phyloP scores from a whole-genome alignment of 2,797 vertebrate species.

The Karalla daura region DNA sequence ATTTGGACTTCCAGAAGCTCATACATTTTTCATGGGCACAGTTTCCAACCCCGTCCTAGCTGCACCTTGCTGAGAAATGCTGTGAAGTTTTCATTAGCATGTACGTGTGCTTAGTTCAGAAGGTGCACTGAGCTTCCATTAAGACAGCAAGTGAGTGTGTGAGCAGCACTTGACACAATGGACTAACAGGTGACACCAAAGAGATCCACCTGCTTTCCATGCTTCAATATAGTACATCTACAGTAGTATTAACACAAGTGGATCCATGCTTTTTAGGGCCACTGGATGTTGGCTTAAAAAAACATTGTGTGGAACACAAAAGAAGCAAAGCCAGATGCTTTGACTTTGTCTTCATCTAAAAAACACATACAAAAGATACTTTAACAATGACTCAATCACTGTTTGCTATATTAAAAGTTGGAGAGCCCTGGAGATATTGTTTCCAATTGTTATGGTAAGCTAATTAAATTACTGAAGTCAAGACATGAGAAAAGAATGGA shows the following conservation, averaged over 20 bases:
- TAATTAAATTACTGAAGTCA: background rate
- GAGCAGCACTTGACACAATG: too few species aligned
- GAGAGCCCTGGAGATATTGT: background rate
- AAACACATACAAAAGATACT: background rate
- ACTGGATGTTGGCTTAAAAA: too few species aligned
- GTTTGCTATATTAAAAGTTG: too few species aligned
- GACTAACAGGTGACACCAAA: too few species aligned
- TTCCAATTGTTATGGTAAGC: background rate
- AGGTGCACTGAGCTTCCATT: conserved; percentile 13
- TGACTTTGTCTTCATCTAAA: too few species aligned
- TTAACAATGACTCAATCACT: too few species aligned
- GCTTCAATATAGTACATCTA: background rate
- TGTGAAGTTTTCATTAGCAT: conserved; percentile 28
- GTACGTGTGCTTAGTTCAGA: conserved; percentile 20
- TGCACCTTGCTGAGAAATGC: conserved; percentile 4
- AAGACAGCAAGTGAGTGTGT: conserved; percentile 16
- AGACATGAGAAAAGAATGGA: background rate
- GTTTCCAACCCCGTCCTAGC: conserved; percentile 9
- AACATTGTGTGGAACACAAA: background rate
- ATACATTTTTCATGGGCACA: conserved; percentile 55
- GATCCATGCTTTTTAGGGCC: background rate
- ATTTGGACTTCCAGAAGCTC: conserved; percentile 38
- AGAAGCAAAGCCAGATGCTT: background rate
- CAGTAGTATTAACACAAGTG: background rate
- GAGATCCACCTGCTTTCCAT: too few species aligned